Evolutionary conservation across 2,888 invertebrate species (phyloP).

Genomic region (Coenonympha glycerion): DNA sequence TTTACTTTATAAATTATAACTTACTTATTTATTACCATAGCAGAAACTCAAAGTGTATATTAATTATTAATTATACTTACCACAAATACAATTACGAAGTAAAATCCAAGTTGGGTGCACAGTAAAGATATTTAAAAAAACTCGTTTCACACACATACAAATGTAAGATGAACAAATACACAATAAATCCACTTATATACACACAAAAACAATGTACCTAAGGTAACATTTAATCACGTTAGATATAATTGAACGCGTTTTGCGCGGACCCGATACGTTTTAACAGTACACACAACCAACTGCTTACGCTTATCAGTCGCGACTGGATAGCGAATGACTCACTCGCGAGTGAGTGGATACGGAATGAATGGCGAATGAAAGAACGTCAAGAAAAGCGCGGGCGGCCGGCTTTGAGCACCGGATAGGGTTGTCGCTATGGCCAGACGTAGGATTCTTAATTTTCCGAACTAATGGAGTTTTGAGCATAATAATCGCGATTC

Average conservation of each 20-base stretch:
- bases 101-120: constrained; percentile 60
- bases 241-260: constrained; percentile 41
- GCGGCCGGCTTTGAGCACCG: not conserved
- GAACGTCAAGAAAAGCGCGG: constrained; percentile 11
- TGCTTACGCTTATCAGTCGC: constrained; percentile 54
- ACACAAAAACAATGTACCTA: constrained; percentile 43
- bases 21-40: too few species aligned
- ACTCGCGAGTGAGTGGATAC: constrained; percentile 18
- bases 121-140: constrained; percentile 39
- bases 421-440: not conserved
- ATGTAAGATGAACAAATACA: constrained; percentile 34
- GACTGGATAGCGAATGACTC: constrained; percentile 50
- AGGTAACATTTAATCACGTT: constrained; percentile 44
- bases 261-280: constrained; percentile 43
- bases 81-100: constrained; percentile 51
- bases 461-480: too few species aligned
- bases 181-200: constrained; percentile 43
- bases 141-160: constrained; percentile 54
- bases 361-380: constrained; percentile 1
- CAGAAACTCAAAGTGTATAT: constrained; percentile 21
- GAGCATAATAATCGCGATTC: too few species aligned
- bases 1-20: too few species aligned
- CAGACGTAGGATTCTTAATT: too few species aligned
- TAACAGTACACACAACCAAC: constrained; percentile 39
- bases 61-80: constrained; percentile 56